phyloP scores from a whole-genome alignment of 2,888 invertebrate genomes.

The Microplitis deprimator region DNA sequence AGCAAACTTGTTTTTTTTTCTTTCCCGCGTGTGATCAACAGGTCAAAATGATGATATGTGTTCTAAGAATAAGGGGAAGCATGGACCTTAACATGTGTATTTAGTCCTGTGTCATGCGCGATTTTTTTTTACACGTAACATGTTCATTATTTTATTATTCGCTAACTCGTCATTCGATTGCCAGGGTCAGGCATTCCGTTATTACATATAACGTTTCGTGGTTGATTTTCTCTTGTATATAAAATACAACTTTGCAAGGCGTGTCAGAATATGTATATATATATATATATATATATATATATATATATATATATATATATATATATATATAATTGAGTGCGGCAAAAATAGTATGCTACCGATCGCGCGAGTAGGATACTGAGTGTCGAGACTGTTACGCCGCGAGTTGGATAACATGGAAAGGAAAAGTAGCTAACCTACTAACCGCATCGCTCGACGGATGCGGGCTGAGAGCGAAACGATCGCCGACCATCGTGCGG shows the following conservation, averaged over 20 bases:
- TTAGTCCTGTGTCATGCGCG: constrained; percentile 30
- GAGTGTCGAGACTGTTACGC: constrained; percentile 50
- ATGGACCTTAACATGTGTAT: constrained; percentile 21
- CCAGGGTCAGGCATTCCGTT: constrained; percentile 54
- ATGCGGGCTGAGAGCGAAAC: constrained; percentile 56
- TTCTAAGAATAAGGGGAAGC: constrained; percentile 21
- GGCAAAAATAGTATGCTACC: constrained; percentile 16
- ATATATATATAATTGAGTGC: not conserved
- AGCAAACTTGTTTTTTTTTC: constrained; percentile 28
- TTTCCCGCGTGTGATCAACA: constrained; percentile 16
- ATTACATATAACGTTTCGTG: constrained; percentile 48
- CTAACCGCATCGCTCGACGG: constrained; percentile 56
- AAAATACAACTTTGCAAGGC: constrained; percentile 30
- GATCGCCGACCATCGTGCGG: constrained; percentile 48
- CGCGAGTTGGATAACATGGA: constrained; percentile 55
- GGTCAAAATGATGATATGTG: constrained; percentile 25
- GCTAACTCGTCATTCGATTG: constrained; percentile 46
- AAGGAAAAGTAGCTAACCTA: constrained; percentile 62
- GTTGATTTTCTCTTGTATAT: constrained; percentile 50
- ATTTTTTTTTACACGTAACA: constrained; percentile 30
- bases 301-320: not conserved
- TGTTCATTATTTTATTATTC: not conserved
- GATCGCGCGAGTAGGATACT: constrained; percentile 30
- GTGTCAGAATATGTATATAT: constrained; percentile 21
- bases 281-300: not conserved